phyloP scores from a whole-genome alignment of 2,888 invertebrate species.

The Dryomyza anilis region DNA sequence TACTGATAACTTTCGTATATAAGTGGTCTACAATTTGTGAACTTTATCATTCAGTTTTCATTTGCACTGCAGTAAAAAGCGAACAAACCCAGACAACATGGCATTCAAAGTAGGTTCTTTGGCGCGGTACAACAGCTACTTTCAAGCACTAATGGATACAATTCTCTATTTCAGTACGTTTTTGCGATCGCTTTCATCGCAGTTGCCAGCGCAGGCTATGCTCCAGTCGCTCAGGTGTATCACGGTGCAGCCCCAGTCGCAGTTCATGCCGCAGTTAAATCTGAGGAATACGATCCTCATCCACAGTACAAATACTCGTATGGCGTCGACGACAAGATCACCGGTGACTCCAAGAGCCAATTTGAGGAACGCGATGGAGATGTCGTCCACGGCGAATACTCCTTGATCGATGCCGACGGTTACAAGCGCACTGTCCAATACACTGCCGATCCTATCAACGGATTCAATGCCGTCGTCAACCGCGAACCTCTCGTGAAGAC shows the following conservation, averaged over 20 bases:
- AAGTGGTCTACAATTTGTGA: conserved; percentile 20
- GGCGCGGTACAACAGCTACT: background rate
- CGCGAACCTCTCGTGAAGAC: conserved; percentile 34
- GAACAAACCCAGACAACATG: conserved; percentile 23
- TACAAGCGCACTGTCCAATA: conserved; percentile 56
- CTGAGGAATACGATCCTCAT: conserved; percentile 53
- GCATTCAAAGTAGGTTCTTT: conserved; percentile 24
- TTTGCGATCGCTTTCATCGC: conserved; percentile 39
- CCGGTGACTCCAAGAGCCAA: conserved; percentile 59
- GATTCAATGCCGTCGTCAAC: conserved; percentile 57
- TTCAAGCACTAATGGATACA: too few relatives aligned
- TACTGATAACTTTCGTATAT: conserved; percentile 29
- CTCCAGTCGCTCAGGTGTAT: conserved; percentile 38
- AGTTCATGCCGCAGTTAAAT: conserved; percentile 44
- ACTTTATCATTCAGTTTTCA: conserved; percentile 28
- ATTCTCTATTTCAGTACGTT: too few relatives aligned
- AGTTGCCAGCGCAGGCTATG: conserved; percentile 44
- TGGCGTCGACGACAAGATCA: conserved; percentile 54
- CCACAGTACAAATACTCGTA: conserved; percentile 58
- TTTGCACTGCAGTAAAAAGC: conserved; percentile 22
- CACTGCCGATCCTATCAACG: conserved; percentile 55
- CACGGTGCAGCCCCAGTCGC: conserved; percentile 38
- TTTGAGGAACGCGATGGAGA: conserved; percentile 59
- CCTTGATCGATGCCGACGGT: conserved; percentile 58
- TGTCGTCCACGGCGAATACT: conserved; percentile 58